Evolutionary conservation across 2,888 invertebrate species (phyloP).

Genomic region (Tetranychus truncatus): DNA sequence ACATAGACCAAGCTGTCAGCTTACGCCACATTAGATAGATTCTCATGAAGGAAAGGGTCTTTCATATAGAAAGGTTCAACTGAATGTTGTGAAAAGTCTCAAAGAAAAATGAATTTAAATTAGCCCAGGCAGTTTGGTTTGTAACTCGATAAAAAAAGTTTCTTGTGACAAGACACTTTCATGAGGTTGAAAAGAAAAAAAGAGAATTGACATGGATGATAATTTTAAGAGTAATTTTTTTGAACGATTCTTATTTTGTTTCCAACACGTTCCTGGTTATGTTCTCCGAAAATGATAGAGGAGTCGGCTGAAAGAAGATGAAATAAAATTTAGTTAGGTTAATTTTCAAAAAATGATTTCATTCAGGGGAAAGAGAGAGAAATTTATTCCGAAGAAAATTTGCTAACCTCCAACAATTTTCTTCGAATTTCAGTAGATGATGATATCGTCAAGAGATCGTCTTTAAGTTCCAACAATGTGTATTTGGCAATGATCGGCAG

Average conservation of each 20-base stretch:
- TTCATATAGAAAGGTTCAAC: not conserved
- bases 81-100: constrained; percentile 1
- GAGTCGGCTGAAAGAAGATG: not conserved
- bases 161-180: constrained; percentile 1
- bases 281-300: not conserved
- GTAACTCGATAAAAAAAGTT: not conserved
- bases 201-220: not conserved
- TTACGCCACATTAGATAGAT: not conserved
- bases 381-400: not conserved
- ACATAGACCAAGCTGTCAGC: not conserved
- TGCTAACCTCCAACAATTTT: not conserved
- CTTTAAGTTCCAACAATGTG: constrained; percentile 3
- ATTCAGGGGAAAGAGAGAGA: not conserved
- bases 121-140: constrained; percentile 1
- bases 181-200: not conserved
- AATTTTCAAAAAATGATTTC: not conserved
- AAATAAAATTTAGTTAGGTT: not conserved
- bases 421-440: constrained; percentile 3
- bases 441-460: constrained; percentile 2
- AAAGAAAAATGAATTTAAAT: not conserved
- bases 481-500: constrained; percentile 8
- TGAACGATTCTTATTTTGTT: not conserved
- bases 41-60: not conserved
- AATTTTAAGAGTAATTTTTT: not conserved
- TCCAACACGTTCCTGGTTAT: not conserved